Conservation (phyloP, 2,888 invertebrate species). For the Orchestes rusci region DNA sequence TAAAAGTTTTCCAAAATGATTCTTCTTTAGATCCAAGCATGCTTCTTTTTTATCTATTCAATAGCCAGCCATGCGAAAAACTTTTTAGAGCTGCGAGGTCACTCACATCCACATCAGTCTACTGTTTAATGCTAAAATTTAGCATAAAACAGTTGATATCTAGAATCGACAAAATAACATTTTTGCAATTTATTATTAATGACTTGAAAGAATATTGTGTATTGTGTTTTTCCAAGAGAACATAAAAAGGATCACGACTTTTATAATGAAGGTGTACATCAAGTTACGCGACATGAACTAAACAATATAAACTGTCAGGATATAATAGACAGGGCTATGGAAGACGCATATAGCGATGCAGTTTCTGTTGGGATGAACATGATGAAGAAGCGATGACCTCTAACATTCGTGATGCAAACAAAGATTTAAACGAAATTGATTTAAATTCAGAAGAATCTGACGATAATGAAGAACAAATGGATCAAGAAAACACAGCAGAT, state of each 20-base stretch:
- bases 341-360: conserved; percentile 2
- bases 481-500: background rate
- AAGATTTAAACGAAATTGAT: too few species aligned
- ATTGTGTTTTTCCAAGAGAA: background rate
- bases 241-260: conserved; percentile 1
- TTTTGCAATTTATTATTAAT: conserved; percentile 2
- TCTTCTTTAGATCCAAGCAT: conserved; percentile 3
- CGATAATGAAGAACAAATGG: too few species aligned
- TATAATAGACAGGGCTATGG: background rate
- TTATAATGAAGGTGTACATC: conserved; percentile 1
- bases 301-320: background rate
- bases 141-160: conserved; percentile 1
- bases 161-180: conserved; percentile 2
- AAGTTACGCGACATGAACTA: background rate
- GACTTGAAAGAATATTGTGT: conserved; percentile 4
- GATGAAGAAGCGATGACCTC: too few species aligned
- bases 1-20: conserved; percentile 1
- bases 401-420: too few species aligned
- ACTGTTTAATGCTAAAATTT: too few species aligned
- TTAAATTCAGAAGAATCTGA: too few species aligned
- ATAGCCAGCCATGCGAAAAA: conserved; percentile 6
- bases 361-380: conserved; percentile 3
- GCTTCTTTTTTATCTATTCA: conserved; percentile 1
- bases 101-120: conserved; percentile 3
- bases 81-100: conserved; percentile 2